Base-by-base conservation (phyloP, 1,140 invertebrate genomes). In the Idris sp. region DNA sequence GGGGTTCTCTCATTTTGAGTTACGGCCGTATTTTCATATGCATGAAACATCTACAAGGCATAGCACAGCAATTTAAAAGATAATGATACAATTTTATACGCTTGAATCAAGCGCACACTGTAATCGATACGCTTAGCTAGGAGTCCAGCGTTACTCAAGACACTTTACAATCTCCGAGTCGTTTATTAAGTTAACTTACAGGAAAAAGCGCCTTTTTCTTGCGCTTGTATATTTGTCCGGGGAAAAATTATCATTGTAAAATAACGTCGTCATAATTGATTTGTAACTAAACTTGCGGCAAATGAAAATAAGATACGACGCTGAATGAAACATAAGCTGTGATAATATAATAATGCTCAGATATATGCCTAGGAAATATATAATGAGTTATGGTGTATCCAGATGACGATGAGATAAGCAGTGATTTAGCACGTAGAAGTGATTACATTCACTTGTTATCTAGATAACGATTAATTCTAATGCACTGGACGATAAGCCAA, bases 41-140 rank as follows among this genome's bases (percentile, higher is more conserved):
- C 59, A 61, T 54, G 43, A 53, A 53, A 59, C 59, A 49, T 65
- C 41, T 61, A 53, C 54, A 64, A 43, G 25, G 44, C 53, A 48
- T 13, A 61, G 46, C n/a, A n/a, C 59, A 61, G 53, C 44, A 65
- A 73, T 65, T 73, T 73, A 51, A n/a, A 65, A 59, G 69, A 65
- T 73, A 73, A 73, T 73, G 59, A 65, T 73, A 73, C 69, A 73
- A 73, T 73, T 73, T 73, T 73, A 53, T 65, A 61, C 69, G 51
- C 43, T 51, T 48, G 51, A 73, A 65, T 59, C 53, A 44, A 43
- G 51, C 51, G 41, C 51, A n/a, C n/a, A 46, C 41, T 33, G 59
- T 65, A 73, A 73, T 59, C 59, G 59, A 73, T 64, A 65, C 19
- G 51, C 53, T 59, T 51, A 28, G 18, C 49, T 62, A 36, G 43